phyloP scores from a whole-genome alignment of 2,113 vertebrate species.

The Pterocles gutturalis region DNA sequence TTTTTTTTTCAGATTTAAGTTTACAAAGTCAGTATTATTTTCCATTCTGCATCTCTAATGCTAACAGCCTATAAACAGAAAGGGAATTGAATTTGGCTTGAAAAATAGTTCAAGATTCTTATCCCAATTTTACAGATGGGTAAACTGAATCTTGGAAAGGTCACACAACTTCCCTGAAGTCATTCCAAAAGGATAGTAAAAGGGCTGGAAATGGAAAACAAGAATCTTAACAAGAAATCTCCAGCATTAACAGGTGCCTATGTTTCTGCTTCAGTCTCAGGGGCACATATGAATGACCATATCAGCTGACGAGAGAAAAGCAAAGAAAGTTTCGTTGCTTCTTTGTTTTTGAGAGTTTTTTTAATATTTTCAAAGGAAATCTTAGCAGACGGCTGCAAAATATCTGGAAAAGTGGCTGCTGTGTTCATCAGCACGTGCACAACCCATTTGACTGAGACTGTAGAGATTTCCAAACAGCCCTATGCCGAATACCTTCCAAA shows the following conservation, averaged over 20 bases:
- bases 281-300: neutral
- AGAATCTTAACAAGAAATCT: neutral
- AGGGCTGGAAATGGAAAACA: neutral
- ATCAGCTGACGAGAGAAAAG: neutral
- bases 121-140: neutral
- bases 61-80: neutral
- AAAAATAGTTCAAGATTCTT: conserved; percentile 10
- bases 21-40: neutral
- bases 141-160: neutral
- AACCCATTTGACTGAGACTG: neutral
- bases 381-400: neutral
- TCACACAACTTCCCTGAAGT: neutral
- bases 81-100: neutral
- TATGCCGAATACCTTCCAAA: neutral
- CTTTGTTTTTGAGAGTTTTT: neutral
- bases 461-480: neutral
- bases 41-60: neutral
- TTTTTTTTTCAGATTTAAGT: neutral
- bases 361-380: neutral
- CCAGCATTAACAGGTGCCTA: neutral
- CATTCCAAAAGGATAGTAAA: neutral
- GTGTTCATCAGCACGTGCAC: neutral
- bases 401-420: neutral
- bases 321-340: neutral
- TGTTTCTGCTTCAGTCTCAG: neutral